Evolutionary conservation across 2,797 vertebrate genomes (phyloP), one percentile per base, ranked within the genome.

Genomic region (Potorous gilbertii): DNA sequence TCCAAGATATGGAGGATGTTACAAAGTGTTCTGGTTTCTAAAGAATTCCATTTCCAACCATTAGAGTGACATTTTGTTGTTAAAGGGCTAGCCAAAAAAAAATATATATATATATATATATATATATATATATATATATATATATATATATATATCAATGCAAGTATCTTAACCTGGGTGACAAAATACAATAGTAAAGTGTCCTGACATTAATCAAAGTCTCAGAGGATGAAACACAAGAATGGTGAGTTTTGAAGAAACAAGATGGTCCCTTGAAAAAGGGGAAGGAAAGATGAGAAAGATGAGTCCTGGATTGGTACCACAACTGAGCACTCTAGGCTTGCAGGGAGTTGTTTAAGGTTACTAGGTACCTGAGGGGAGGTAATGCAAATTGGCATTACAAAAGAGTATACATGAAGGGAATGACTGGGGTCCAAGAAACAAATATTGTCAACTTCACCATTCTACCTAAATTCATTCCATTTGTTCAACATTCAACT

Each of bases 71-170:
- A 92, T 34, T 52, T 31, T 93, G 54, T 52, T 29, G 5, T 62
- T 46, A 95, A 96, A 91, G 28, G 52, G 94, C 89, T 54, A 55
- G 34, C 13, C 91, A 8, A n/a, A 93, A 93, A 54, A 96, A 96
- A 92, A n/a, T n/a, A n/a, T n/a, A n/a, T n/a, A n/a, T n/a, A n/a
- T n/a, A n/a, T n/a, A n/a, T n/a, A n/a, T n/a, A n/a, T n/a, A n/a
- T n/a, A n/a, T n/a, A n/a, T n/a, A n/a, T n/a, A n/a, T n/a, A n/a
- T n/a, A n/a, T n/a, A n/a, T n/a, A n/a, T n/a, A n/a, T n/a, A n/a
- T n/a, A n/a, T n/a, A n/a, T n/a, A n/a, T n/a, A n/a, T n/a, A n/a
- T 4, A 27, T 46, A 46, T 46, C 40, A 81, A 81, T 11, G 16
- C 5, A 40, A n/a, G n/a, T n/a, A 40, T 74, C 66, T 74, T 74